These are phyloP conservation scores for Drosophila prosaltans DNA, from an alignment of 1,140 invertebrate genomes.

Conservation along the genomic window DNA sequence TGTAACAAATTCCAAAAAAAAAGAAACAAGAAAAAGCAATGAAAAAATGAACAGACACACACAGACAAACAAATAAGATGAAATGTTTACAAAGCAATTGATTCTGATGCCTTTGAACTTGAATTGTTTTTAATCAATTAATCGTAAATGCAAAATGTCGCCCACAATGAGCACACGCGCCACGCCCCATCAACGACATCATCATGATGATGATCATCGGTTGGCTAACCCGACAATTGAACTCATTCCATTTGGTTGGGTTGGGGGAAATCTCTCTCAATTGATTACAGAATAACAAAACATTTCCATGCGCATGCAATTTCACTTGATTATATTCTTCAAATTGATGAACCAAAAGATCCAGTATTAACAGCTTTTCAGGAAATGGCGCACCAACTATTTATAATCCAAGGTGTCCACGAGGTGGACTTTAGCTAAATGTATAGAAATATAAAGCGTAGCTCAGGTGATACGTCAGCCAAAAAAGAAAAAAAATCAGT, in stretches of 20 bases:
- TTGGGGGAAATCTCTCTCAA: constrained; percentile 55
- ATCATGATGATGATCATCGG: constrained; percentile 2
- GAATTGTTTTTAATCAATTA: constrained; percentile 74
- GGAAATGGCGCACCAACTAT: constrained; percentile 17
- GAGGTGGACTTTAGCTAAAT: constrained; percentile 43
- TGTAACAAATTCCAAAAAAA: constrained; percentile 38
- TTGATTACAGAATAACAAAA: constrained; percentile 55
- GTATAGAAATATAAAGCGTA: constrained; percentile 5
- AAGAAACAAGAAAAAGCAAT: constrained; percentile 28
- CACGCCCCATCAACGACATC: constrained; percentile 45
- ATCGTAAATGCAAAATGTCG: constrained; percentile 61
- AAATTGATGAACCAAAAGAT: constrained; percentile 5
- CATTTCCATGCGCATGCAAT: constrained; percentile 50
- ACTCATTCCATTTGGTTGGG: constrained; percentile 57
- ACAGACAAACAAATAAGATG: not conserved
- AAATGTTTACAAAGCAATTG: constrained; percentile 16
- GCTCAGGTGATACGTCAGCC: constrained; percentile 40
- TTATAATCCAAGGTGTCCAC: constrained; percentile 17
- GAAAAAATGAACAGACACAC: no score
- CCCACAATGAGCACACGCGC: constrained; percentile 49
- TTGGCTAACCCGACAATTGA: constrained; percentile 65
- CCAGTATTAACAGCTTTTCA: not conserved
- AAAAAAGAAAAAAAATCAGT: constrained; percentile 32
- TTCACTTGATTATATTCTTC: constrained; percentile 5
- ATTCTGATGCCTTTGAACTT: constrained; percentile 66